Evolutionary conservation across 2,797 vertebrate species (phyloP), one percentile per base, ranked within the genome.

Genomic region (Alca torda): DNA sequence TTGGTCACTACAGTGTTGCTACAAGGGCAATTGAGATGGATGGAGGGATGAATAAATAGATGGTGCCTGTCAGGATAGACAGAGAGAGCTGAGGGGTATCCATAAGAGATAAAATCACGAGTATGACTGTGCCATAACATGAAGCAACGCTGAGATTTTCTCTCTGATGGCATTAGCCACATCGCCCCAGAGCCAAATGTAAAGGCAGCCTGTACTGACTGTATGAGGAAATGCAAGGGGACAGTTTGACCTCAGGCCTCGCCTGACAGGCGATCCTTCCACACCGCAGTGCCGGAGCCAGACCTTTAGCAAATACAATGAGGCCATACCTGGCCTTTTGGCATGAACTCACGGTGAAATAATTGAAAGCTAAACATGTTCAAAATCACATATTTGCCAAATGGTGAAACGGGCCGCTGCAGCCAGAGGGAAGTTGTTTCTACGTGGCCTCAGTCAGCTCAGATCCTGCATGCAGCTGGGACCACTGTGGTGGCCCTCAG

Each of bases 301-400:
- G 85, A 78, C 80, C 77, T 88, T 94, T 26, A 95, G 83, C 83
- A 96, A 94, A 90, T 8, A 57, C 5, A 24, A 4, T 0, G 12
- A 79, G 63, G 23, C 33, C 54, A 11, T 63, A 64, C 30, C 21
- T 51, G 70, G 41, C 67, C 70, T 50, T 93, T 39, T 75, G 76
- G 73, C 30, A 56, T 3, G 3, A 93, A 64, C 45, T 54, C 31
- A 30, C 0, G 0, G n/a, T 1, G 0, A 60, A 91, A 30, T 64
- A 68, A 93, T 23, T 48, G 79, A 80, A 91, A 87, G 33, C 28
- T 63, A 85, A 92, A 87, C 30, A 64, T 57, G 80, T 94, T 61
- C 76, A 57, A 75, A 87, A 68, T 73, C 65, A 91, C 84, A 43
- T 84, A 85, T 93, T 94, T 78, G 73, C 57, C 63, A 75, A 72